phyloP scores from a whole-genome alignment of 2,888 invertebrate species.

The Ectemnius cavifrons region DNA sequence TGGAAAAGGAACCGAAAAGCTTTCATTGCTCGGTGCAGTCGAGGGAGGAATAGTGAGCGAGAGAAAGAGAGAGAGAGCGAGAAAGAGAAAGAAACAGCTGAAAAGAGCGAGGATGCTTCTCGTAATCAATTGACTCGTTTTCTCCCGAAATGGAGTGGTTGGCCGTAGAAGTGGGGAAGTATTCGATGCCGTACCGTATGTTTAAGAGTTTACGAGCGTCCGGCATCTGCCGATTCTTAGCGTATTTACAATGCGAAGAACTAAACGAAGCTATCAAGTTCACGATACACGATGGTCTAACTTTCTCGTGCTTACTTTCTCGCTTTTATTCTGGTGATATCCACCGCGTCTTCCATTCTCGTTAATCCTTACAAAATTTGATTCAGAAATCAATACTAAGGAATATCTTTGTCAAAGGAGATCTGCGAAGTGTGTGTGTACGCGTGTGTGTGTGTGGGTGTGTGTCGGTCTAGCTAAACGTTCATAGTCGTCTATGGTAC shows the following conservation, averaged over 20 bases:
- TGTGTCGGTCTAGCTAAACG: slow-evolving; percentile 43
- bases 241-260: slow-evolving; percentile 46
- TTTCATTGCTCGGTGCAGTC: neutral
- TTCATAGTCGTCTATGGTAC: slow-evolving; percentile 43
- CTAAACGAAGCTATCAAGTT: slow-evolving; percentile 25
- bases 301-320: slow-evolving; percentile 18
- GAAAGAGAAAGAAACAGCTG: no score
- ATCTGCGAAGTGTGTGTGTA: slow-evolving; percentile 24
- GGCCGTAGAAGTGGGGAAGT: slow-evolving; percentile 1
- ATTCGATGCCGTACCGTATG: no score
- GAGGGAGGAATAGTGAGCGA: no score
- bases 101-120: no score
- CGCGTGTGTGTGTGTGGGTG: neutral
- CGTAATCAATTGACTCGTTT: slow-evolving; percentile 51
- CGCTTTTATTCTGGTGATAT: slow-evolving; percentile 18
- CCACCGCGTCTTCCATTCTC: slow-evolving; percentile 5
- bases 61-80: no score
- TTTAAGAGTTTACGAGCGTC: slow-evolving; percentile 1
- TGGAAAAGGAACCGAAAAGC: slow-evolving; percentile 5
- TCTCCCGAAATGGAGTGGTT: no score
- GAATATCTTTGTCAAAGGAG: slow-evolving; percentile 26
- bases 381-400: slow-evolving; percentile 1
- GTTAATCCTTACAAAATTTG: neutral
- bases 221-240: slow-evolving; percentile 31
- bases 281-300: slow-evolving; percentile 9